Evolutionary conservation across 2,797 vertebrate genomes (phyloP).

Genomic region (Acanthurus tractus): DNA sequence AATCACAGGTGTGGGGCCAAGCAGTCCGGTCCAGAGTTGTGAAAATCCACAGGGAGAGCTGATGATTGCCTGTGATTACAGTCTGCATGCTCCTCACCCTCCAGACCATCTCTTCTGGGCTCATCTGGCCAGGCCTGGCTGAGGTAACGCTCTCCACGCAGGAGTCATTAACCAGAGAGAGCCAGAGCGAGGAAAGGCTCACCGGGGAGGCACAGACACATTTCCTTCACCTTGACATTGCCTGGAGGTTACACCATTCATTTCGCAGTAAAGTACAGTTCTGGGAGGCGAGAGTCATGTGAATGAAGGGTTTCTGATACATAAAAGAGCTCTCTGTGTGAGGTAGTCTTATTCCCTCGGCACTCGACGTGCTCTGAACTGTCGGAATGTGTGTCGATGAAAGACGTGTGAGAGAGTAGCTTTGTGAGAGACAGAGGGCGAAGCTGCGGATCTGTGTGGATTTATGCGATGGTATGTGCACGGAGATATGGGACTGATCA

Average conservation of each 20-base stretch:
- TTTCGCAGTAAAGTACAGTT: conserved; percentile 58
- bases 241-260: conserved; percentile 76
- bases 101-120: conserved; percentile 68
- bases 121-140: conserved; percentile 68
- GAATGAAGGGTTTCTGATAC: conserved; percentile 65
- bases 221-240: conserved; percentile 82
- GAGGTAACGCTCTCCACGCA: conserved; percentile 60
- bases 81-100: conserved; percentile 48
- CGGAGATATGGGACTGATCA: conserved; percentile 8
- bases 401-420: conserved; percentile 41
- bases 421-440: conserved; percentile 12
- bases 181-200: conserved; percentile 60
- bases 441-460: conserved; percentile 21
- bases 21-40: conserved; percentile 52
- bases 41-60: conserved; percentile 65
- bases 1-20: conserved; percentile 68
- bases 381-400: conserved; percentile 48
- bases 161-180: conserved; percentile 77
- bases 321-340: conserved; percentile 63
- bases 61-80: conserved; percentile 85
- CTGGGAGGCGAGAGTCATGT: conserved; percentile 60
- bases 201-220: conserved; percentile 68
- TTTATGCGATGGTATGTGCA: conserved; percentile 17
- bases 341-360: conserved; percentile 52
- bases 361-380: conserved; percentile 43